Base-by-base conservation (phyloP, 2,797 vertebrate species). In the Alfaro cultratus region DNA sequence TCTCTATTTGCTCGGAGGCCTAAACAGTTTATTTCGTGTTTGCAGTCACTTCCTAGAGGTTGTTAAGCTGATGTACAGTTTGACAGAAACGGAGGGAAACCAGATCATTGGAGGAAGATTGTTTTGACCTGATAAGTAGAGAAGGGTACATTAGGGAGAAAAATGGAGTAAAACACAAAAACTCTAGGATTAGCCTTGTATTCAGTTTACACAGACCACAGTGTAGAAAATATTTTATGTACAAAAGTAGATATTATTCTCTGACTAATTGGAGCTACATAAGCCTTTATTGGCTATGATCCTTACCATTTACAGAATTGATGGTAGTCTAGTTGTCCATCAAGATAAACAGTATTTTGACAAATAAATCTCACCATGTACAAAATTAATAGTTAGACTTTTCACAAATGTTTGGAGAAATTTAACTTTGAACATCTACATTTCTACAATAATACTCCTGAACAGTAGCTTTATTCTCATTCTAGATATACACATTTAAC, bases 1-100 rank as follows among this genome's bases (percentile, higher is more conserved):
- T 98, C 97, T 98, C 95, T 95, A 95, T 94, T 95, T 91, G 92
- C 95, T 95, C 92, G 81, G 77, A 90, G 96, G 95, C 96, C 97
- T 97, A 99, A 99, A 99, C 98, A 97, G 97, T 99, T 97, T 97
- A 98, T 97, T 97, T 97, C 96, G 96, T 97, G 97, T 98, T 98
- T 98, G 96, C 97, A 96, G 96, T 97, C 96, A 97, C 97, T 98
- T 99, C 97, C 98, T 98, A 92, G 94, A 95, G 95, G 96, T 95
- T 97, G 96, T 98, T 97, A 97, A 96, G 96, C 96, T 97, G 97
- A 97, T 96, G 96, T 95, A 95, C 95, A 96, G 95, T 97, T 97
- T 98, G 97, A 97, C 97, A 98, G 96, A 90, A 96, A 95, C 87
- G 89, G 98, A 99, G 96, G 93, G 96, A 98, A 99, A 97, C 97